Conservation (phyloP, 2,113 vertebrate species). For the Pitta sordida region DNA sequence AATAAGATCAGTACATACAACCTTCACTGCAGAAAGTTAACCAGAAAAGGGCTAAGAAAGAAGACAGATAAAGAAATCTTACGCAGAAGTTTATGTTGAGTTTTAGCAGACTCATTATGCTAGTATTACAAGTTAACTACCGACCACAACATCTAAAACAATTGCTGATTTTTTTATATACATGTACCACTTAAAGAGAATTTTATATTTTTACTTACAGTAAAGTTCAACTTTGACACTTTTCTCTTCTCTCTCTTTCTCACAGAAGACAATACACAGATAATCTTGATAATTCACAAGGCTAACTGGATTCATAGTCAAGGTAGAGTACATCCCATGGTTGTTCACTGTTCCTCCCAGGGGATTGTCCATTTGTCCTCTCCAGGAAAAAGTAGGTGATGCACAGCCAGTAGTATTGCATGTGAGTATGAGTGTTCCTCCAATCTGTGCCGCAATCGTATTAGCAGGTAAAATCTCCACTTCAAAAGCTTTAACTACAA, state of each 20-base stretch:
- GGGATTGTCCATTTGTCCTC: slow-evolving; percentile 61
- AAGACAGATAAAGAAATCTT: not conserved
- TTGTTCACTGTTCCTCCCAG: slow-evolving; percentile 46
- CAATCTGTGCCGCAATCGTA: slow-evolving; percentile 49
- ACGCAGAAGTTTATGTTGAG: not conserved
- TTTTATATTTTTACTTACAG: slow-evolving; percentile 69
- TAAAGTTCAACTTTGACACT: slow-evolving; percentile 62
- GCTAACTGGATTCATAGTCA: slow-evolving; percentile 65
- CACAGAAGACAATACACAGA: slow-evolving; percentile 66
- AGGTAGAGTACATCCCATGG: not conserved
- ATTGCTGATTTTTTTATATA: not conserved
- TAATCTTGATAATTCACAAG: slow-evolving; percentile 58
- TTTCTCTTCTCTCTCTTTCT: slow-evolving; percentile 27
- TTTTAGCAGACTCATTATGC: not conserved
- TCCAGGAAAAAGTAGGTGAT: slow-evolving; percentile 72
- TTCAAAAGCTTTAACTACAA: slow-evolving; percentile 55
- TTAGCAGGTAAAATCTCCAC: slow-evolving; percentile 32
- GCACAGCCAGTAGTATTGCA: slow-evolving; percentile 65
- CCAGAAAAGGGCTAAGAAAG: not conserved
- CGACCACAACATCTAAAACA: not conserved
- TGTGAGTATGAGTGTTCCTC: slow-evolving; percentile 29
- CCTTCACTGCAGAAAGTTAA: not conserved
- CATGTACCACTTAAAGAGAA: not conserved
- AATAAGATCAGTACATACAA: not conserved
- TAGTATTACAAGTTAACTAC: not conserved